Percentiles rank a stretch among this genome's conserved stretches.
These are phyloP conservation scores for Monopterus albus DNA, from an alignment of 2,113 vertebrate species.

Conservation along the genomic window DNA sequence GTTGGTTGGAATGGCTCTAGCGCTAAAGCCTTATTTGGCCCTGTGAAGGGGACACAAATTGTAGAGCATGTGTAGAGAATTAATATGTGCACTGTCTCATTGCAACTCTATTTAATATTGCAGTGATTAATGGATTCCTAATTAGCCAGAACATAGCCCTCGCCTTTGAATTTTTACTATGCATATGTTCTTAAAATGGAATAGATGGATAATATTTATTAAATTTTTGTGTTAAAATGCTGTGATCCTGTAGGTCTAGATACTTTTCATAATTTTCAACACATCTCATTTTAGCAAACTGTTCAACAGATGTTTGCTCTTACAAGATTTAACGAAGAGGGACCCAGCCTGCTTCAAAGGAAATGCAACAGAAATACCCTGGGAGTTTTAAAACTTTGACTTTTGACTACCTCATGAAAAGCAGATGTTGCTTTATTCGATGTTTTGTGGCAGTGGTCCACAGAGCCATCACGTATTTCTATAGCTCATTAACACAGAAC, in stretches of 20 bases:
- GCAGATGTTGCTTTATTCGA: conserved; percentile 29
- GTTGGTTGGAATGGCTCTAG: conserved; percentile 60
- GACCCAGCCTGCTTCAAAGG: background rate
- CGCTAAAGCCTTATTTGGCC: conserved; percentile 52
- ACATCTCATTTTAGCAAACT: conserved; percentile 1
- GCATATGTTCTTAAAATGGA: conserved; percentile 11
- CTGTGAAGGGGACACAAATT: conserved; percentile 47
- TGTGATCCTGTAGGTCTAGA: background rate
- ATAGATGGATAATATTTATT: background rate
- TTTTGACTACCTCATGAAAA: conserved; percentile 6
- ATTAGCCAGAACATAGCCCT: conserved; percentile 40
- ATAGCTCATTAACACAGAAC: conserved; percentile 68
- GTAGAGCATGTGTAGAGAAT: conserved; percentile 44
- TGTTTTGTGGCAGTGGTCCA: conserved; percentile 28
- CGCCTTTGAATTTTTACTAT: conserved; percentile 16
- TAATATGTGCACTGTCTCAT: conserved; percentile 39
- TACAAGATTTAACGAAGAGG: conserved; percentile 22
- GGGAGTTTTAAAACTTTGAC: conserved; percentile 30
- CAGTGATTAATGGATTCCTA: conserved; percentile 56
- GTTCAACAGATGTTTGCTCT: conserved; percentile 23
- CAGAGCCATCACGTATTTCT: conserved; percentile 17
- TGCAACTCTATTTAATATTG: conserved; percentile 55
- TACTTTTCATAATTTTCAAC: conserved; percentile 6
- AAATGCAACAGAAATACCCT: background rate
- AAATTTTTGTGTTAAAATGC: background rate